A percentile compares a stretch with the other conserved stretches of the same genome.
Conservation (phyloP, 2,797 vertebrate genomes). For the Acridotheres tristis region DNA sequence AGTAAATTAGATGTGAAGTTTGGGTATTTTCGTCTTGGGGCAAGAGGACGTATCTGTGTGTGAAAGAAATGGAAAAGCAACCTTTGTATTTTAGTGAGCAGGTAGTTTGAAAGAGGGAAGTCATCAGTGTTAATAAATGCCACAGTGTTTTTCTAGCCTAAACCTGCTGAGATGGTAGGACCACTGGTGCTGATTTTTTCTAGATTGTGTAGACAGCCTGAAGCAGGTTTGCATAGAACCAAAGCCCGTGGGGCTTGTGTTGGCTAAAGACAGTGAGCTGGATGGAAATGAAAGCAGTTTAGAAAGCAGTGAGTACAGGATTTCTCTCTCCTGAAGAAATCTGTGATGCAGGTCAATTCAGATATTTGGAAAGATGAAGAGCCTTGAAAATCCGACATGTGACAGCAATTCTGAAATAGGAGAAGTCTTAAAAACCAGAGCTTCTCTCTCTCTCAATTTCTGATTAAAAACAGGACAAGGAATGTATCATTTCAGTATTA, state of each 20-base stretch:
- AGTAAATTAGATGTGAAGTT: conserved; percentile 17
- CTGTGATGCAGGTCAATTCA: neutral
- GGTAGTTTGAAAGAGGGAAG: neutral
- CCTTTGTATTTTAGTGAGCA: neutral
- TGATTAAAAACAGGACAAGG: conserved; percentile 32
- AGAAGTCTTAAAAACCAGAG: neutral
- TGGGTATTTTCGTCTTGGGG: conserved; percentile 6
- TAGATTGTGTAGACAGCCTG: neutral
- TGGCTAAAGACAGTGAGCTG: neutral
- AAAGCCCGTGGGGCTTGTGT: neutral
- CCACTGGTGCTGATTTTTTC: neutral
- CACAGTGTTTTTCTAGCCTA: neutral
- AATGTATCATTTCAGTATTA: neutral
- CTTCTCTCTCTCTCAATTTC: neutral
- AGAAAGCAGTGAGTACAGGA: neutral
- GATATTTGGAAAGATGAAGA: neutral
- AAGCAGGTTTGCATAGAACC: neutral
- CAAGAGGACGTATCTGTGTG: neutral
- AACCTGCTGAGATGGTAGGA: neutral
- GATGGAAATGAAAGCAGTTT: neutral
- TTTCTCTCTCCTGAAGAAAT: conserved; percentile 6
- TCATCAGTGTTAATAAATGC: neutral
- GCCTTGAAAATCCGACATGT: neutral
- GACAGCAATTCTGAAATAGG: neutral
- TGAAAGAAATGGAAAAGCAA: conserved; percentile 1